phyloP scores from a whole-genome alignment of 2,113 vertebrate species.

The Crypturellus undulatus region DNA sequence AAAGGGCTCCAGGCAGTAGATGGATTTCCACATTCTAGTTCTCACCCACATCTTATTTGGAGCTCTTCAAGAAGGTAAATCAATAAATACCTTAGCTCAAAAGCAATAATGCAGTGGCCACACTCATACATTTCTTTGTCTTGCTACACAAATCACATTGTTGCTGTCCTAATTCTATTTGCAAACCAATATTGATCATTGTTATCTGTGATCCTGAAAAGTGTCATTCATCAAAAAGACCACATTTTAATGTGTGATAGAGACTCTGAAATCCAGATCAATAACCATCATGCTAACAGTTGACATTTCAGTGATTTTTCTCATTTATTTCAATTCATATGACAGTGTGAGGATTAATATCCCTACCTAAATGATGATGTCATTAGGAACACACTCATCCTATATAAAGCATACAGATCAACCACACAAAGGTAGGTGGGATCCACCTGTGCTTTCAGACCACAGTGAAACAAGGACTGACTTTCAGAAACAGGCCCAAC shows the following conservation, averaged over 20 bases:
- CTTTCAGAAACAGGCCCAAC: not conserved
- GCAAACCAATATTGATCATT: not conserved
- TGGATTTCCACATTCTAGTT: not conserved
- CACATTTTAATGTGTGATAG: not conserved
- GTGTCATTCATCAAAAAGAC: not conserved
- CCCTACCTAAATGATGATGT: not conserved
- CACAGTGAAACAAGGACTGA: not conserved
- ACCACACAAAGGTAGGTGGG: not conserved
- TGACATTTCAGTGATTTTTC: not conserved
- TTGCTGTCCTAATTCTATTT: not conserved
- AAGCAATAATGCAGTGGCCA: not conserved
- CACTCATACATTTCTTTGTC: not conserved
- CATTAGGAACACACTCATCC: not conserved
- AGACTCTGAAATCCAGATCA: not conserved
- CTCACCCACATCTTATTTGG: not conserved
- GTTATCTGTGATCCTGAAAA: not conserved
- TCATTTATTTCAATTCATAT: not conserved
- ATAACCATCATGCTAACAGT: not conserved
- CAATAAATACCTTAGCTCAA: not conserved
- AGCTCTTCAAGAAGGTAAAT: not conserved
- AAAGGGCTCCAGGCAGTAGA: not conserved
- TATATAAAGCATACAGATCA: no score
- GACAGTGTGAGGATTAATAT: not conserved
- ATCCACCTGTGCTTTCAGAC: not conserved
- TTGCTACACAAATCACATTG: not conserved